Percentiles rank a stretch among this genome's conserved stretches.
Conservation (phyloP, 2,113 vertebrate genomes). For the Anoura caudifer region DNA sequence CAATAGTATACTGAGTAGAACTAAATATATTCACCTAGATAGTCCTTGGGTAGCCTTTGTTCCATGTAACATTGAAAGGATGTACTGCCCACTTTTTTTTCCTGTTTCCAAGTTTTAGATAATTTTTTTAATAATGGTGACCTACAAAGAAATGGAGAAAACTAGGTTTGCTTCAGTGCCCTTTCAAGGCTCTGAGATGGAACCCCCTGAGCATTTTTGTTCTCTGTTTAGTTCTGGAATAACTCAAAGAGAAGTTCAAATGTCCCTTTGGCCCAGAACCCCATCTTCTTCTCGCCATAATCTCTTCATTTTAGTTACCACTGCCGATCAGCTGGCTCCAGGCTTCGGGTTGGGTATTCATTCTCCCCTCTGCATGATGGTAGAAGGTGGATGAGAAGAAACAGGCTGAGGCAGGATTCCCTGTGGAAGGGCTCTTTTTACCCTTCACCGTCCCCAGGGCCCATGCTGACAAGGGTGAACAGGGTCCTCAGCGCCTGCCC, state of each 20-base stretch:
- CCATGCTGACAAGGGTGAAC: background rate
- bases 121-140: background rate
- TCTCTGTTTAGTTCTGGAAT: background rate
- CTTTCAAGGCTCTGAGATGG: background rate
- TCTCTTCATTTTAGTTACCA: background rate
- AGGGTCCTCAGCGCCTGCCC: accelerated
- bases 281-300: background rate
- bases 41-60: background rate
- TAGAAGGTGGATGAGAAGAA: background rate
- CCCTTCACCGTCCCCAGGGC: background rate
- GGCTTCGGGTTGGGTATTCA: no score
- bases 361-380: background rate
- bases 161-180: background rate
- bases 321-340: background rate
- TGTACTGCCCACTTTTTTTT: background rate
- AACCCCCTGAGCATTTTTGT: background rate
- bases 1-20: background rate
- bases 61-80: background rate
- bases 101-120: background rate
- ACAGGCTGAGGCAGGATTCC: background rate
- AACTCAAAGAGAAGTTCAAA: background rate
- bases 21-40: background rate
- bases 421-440: background rate
- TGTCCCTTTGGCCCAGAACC: background rate
- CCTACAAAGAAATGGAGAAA: background rate